Conservation (phyloP, 1,140 invertebrate species). For the Macrobrachium rosenbergii region DNA sequence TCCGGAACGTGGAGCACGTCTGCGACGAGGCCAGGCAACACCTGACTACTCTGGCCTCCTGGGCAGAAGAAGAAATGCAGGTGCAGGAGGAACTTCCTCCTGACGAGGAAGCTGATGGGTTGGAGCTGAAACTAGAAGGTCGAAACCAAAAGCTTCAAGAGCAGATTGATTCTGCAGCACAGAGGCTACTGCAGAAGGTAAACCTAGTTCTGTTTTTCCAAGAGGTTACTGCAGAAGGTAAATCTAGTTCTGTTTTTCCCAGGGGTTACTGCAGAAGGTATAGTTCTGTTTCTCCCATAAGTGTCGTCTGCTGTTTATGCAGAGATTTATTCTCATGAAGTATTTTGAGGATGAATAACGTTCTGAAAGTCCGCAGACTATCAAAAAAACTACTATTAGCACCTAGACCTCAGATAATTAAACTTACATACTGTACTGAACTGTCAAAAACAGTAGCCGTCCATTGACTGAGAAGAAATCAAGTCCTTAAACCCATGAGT, state of each 20-base stretch:
- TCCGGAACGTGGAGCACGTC: slow-evolving; percentile 51
- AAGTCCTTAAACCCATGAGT: no score
- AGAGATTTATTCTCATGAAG: no score
- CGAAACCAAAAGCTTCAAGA: slow-evolving; percentile 25
- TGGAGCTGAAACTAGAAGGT: slow-evolving; percentile 25
- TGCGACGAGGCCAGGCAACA: slow-evolving; percentile 52
- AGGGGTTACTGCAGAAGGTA: slow-evolving; percentile 17
- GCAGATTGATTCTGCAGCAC: slow-evolving; percentile 32
- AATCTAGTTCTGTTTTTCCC: not conserved
- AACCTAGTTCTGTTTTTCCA: not conserved
- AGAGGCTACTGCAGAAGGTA: slow-evolving; percentile 20
- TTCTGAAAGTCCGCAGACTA: no score
- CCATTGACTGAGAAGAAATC: no score
- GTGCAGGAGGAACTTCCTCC: not conserved
- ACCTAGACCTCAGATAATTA: no score
- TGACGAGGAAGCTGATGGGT: slow-evolving; percentile 5
- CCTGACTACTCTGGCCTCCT: slow-evolving; percentile 13
- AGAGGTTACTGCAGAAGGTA: slow-evolving; percentile 18
- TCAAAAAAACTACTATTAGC: no score
- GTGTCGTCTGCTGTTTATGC: no score
- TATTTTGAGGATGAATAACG: no score
- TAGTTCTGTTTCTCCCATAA: no score
- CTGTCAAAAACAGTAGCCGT: no score
- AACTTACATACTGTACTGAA: no score
- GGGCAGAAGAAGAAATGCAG: not conserved